Evolutionary conservation across 2,888 invertebrate genomes (phyloP).

Genomic region (Cordilura impudica): DNA sequence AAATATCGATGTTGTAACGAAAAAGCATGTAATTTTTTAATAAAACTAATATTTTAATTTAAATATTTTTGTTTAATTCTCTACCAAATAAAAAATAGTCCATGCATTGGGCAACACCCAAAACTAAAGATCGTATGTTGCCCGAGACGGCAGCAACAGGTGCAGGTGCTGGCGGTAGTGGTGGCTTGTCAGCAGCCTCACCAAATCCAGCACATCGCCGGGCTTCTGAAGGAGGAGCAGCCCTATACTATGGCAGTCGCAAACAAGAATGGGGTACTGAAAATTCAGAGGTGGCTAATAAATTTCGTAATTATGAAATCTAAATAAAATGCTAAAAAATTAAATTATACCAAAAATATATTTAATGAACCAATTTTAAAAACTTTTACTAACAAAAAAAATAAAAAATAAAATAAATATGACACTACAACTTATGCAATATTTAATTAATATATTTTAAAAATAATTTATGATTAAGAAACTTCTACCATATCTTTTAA

Average conservation of each 20-base stretch:
- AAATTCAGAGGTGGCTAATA: constrained; percentile 89
- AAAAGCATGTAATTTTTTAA: constrained; percentile 19
- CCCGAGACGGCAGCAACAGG: constrained; percentile 78
- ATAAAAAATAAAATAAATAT: too few relatives aligned
- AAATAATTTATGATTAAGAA: neutral
- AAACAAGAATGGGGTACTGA: constrained; percentile 84
- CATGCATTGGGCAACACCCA: constrained; percentile 95
- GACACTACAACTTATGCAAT: neutral
- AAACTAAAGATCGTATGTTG: constrained; percentile 93
- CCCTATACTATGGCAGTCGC: constrained; percentile 82
- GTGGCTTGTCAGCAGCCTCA: constrained; percentile 80
- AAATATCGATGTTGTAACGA: constrained; percentile 23
- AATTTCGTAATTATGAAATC: constrained; percentile 95
- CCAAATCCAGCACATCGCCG: constrained; percentile 83
- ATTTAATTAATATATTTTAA: neutral
- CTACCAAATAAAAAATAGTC: constrained; percentile 80
- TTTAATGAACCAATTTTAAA: constrained; percentile 70
- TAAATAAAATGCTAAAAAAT: constrained; percentile 76
- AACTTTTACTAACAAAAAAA: constrained; percentile 28
- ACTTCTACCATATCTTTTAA: neutral
- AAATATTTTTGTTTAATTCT: neutral
- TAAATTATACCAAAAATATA: constrained; percentile 30
- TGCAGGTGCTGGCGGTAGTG: constrained; percentile 75
- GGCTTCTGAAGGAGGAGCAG: constrained; percentile 93
- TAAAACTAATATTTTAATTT: neutral